Percentiles rank a stretch among this genome's conserved stretches.
Conservation (phyloP, 2,113 vertebrate species). For the Electrona antarctica region DNA sequence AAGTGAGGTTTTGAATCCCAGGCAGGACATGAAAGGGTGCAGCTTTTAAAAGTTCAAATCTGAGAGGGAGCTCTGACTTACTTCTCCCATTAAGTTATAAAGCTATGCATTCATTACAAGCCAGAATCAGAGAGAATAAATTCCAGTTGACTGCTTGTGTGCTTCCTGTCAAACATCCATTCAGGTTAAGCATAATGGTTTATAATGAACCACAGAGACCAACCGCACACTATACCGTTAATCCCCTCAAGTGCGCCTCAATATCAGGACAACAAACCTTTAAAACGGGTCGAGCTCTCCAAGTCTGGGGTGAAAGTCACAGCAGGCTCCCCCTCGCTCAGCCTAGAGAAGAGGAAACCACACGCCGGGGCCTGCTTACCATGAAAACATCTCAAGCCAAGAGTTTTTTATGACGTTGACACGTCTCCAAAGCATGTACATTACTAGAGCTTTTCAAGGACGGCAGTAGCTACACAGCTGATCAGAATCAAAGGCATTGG, state of each 20-base stretch:
- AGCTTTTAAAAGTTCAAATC: too few relatives aligned
- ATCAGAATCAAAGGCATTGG: too few relatives aligned
- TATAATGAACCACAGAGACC: conserved; percentile 36
- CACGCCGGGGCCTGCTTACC: conserved; percentile 13
- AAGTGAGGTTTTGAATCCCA: too few relatives aligned
- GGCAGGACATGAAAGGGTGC: too few relatives aligned
- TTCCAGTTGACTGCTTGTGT: background rate
- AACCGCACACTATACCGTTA: conserved; percentile 32
- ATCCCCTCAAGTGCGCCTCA: conserved; percentile 30
- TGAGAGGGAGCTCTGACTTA: too few relatives aligned
- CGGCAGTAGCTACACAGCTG: too few relatives aligned
- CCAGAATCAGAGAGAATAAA: background rate
- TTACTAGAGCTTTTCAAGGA: too few relatives aligned
- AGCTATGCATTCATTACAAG: background rate
- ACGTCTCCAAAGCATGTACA: too few relatives aligned
- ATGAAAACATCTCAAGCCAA: too few relatives aligned
- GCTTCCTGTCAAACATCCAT: conserved; percentile 14
- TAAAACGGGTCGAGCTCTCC: conserved; percentile 43
- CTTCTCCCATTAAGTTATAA: too few relatives aligned
- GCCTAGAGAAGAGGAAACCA: conserved; percentile 36
- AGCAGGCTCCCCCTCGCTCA: background rate
- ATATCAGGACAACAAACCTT: conserved; percentile 43
- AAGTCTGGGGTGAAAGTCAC: conserved; percentile 35
- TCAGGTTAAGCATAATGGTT: conserved; percentile 31
- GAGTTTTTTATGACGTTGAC: too few relatives aligned